Conservation (phyloP, 2,797 vertebrate genomes). For the Lagodon rhomboides region DNA sequence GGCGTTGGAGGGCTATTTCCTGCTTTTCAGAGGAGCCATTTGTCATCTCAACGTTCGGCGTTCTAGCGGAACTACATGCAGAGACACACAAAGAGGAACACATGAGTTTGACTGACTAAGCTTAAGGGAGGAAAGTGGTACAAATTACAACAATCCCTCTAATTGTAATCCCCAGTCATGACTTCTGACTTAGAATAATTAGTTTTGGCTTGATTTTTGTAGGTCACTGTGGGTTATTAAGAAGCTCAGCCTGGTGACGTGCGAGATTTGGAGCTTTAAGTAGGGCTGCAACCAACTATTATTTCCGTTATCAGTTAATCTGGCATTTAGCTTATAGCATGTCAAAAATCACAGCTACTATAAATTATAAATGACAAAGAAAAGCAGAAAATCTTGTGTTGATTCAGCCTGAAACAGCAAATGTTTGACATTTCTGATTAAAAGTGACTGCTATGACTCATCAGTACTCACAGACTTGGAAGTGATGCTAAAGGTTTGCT, state of each 20-base stretch:
- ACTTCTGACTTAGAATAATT: background rate
- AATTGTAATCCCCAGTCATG: background rate
- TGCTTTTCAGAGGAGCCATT: conserved; percentile 20
- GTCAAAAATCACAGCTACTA: too few relatives aligned
- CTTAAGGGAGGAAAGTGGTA: background rate
- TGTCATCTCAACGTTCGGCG: background rate
- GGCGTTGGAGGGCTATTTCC: conserved; percentile 1
- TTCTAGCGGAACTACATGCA: background rate
- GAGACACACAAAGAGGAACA: background rate
- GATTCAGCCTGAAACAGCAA: too few relatives aligned
- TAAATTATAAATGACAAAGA: too few relatives aligned
- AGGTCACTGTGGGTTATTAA: background rate
- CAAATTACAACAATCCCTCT: background rate
- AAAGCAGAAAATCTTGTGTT: too few relatives aligned
- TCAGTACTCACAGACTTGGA: background rate
- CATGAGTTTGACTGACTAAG: background rate
- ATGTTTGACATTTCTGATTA: too few relatives aligned
- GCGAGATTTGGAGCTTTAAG: background rate
- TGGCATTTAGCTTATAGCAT: too few relatives aligned
- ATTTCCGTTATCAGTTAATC: too few relatives aligned
- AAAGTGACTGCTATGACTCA: too few relatives aligned
- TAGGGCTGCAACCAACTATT: too few relatives aligned
- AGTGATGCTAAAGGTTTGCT: too few relatives aligned
- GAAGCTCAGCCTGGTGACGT: background rate
- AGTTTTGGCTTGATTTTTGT: background rate